phyloP scores from a whole-genome alignment of 2,797 vertebrate genomes.

The Buphagus erythrorhynchus region DNA sequence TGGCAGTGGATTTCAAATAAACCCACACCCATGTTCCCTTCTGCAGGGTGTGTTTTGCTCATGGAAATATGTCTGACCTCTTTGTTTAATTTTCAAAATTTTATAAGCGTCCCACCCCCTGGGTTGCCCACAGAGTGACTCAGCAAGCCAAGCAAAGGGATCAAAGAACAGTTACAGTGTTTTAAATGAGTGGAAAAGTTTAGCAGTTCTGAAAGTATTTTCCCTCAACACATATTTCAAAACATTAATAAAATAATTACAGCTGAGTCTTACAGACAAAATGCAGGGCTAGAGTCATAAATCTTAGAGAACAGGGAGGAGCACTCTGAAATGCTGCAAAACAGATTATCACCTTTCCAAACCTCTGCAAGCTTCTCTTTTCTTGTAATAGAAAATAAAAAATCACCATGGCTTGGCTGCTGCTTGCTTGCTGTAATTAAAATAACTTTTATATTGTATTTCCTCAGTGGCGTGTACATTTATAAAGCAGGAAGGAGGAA shows the following conservation, averaged over 20 bases:
- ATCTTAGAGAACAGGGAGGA: background rate
- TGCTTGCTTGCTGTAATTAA: background rate
- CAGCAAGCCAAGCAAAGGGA: constrained; percentile 27
- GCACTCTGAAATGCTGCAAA: background rate
- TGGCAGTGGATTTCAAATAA: background rate
- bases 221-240: constrained; percentile 11
- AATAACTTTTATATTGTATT: background rate
- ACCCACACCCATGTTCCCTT: background rate
- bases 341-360: background rate
- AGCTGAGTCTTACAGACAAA: background rate
- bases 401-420: background rate
- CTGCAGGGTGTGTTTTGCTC: background rate
- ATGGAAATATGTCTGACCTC: background rate
- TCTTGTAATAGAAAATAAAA: background rate
- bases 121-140: constrained; percentile 24
- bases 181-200: constrained; percentile 22
- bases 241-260: constrained; percentile 43
- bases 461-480: background rate
- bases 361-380: background rate
- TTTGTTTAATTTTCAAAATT: background rate
- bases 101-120: background rate
- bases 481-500: background rate
- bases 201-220: constrained; percentile 14
- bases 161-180: constrained; percentile 12
- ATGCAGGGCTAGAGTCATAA: background rate